Evolutionary conservation across 92 coral and sea anemone genomes (phyloP).

Genomic region (Porites lobata): DNA sequence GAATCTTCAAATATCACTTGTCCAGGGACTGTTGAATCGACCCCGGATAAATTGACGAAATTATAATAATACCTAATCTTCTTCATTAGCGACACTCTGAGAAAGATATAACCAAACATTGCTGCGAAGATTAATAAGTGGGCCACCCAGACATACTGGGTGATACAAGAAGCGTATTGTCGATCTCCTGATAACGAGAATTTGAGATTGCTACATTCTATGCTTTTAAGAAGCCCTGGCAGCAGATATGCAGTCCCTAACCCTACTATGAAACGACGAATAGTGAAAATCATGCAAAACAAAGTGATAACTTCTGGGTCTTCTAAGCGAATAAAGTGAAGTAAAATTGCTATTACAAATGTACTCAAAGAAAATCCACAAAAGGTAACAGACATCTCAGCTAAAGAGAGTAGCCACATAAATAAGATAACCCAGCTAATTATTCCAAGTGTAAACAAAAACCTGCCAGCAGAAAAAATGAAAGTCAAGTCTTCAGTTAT

Average conservation of each 20-base stretch:
- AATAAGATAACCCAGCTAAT: neutral
- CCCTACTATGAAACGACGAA: neutral
- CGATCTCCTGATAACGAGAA: neutral
- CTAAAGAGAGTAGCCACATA: neutral
- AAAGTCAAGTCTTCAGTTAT: constrained; percentile 3
- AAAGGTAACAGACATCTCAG: neutral
- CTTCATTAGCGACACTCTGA: neutral
- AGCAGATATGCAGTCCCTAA: neutral
- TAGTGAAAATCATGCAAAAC: neutral
- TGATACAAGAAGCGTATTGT: neutral
- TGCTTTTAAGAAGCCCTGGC: neutral
- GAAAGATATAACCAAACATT: neutral
- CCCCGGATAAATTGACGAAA: no score
- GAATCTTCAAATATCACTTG: neutral
- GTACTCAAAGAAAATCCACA: neutral
- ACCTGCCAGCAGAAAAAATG: neutral
- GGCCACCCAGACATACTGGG: neutral
- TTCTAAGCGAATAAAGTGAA: neutral
- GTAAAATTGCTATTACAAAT: neutral
- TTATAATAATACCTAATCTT: neutral
- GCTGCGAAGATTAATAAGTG: neutral
- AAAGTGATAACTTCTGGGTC: neutral
- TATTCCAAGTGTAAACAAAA: neutral
- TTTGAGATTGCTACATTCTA: neutral
- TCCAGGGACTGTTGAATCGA: constrained; percentile 8